Evolutionary conservation across 2,113 vertebrate species (phyloP).

Genomic region (Pseudorectes ferrugineus): DNA sequence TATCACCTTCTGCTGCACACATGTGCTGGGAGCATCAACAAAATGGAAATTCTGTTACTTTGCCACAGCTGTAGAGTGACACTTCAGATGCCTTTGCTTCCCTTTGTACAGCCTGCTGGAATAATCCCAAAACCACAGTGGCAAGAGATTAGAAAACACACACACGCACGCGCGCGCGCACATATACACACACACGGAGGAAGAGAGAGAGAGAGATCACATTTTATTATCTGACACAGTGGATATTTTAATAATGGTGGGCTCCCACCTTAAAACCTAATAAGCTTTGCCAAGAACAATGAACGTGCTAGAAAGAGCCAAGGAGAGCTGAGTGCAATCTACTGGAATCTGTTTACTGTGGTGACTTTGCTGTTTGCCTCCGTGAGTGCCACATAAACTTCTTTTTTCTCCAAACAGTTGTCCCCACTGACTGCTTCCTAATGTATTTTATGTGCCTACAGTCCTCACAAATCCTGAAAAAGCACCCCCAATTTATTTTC

Average conservation of each 20-base stretch:
- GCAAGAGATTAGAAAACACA: conserved; percentile 85
- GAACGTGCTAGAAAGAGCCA: background rate
- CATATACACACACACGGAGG: background rate
- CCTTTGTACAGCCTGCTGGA: conserved; percentile 88
- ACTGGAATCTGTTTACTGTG: background rate
- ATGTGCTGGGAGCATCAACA: conserved; percentile 80
- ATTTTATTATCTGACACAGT: conserved; percentile 81
- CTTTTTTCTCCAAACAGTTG: background rate
- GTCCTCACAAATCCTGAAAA: background rate
- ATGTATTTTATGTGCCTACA: background rate
- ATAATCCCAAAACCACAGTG: conserved; percentile 88
- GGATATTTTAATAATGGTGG: conserved; percentile 74
- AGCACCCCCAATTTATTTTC: background rate
- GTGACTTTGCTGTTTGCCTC: background rate
- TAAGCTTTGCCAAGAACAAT: conserved; percentile 49
- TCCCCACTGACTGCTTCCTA: background rate
- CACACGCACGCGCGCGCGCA: background rate
- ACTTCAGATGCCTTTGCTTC: conserved; percentile 86
- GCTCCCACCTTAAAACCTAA: conserved; percentile 59
- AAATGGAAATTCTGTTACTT: conserved; percentile 81
- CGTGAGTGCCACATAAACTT: background rate
- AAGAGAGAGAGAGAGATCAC: conserved; percentile 49
- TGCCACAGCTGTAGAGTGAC: conserved; percentile 85
- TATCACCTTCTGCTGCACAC: conserved; percentile 89
- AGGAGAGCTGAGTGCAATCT: background rate